A percentile compares a stretch with the other conserved stretches of the same genome.
Conservation (phyloP, 2,797 vertebrate species). For the Poliocrania exsul region DNA sequence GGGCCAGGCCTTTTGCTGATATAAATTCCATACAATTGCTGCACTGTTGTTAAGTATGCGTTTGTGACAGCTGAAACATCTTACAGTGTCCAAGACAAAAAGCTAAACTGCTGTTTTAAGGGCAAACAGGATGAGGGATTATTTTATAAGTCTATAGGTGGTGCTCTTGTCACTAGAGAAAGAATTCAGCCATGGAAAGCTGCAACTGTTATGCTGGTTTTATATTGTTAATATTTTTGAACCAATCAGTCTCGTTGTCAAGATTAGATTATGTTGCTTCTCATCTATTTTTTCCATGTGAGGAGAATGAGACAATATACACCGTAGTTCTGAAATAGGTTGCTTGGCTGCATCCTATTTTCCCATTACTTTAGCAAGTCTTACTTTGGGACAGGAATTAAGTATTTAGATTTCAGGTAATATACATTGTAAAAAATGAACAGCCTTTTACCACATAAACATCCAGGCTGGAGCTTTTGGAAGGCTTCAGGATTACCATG, state of each 20-base stretch:
- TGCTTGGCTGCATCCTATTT: neutral
- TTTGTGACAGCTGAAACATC: neutral
- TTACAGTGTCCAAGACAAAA: neutral
- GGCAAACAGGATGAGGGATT: neutral
- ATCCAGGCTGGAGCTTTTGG: neutral
- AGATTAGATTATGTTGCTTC: slow-evolving; percentile 4
- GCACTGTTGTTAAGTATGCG: neutral
- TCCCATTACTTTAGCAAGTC: neutral
- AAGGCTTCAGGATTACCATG: neutral
- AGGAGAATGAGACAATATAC: neutral
- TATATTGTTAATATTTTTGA: neutral
- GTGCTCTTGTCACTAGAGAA: slow-evolving; percentile 57
- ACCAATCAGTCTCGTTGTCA: neutral
- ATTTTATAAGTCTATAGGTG: slow-evolving; percentile 36
- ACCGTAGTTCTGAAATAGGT: neutral
- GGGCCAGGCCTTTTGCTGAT: neutral
- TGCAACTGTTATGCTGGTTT: neutral
- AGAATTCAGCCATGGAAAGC: neutral
- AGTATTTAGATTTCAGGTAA: neutral
- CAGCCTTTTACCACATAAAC: neutral
- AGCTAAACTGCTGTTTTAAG: neutral
- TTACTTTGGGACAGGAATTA: neutral
- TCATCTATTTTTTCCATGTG: neutral
- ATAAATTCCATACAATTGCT: neutral
- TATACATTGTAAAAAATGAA: neutral